Evolutionary conservation across 2,888 invertebrate genomes (phyloP), one percentile per base, ranked within the genome.

Genomic region (Erynnis tages): DNA sequence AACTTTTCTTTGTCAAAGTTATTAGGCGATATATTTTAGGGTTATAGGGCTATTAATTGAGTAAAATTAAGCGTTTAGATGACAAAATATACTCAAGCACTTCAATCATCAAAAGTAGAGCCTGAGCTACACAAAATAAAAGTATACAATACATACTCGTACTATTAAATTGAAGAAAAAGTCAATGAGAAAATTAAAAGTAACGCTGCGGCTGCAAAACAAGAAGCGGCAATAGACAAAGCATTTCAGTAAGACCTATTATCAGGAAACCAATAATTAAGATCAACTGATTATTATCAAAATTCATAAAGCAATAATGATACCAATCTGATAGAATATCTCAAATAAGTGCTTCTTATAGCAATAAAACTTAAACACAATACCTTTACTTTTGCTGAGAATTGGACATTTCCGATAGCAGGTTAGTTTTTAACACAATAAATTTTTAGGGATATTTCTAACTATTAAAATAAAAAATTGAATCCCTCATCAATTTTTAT

Each of bases 331-430:
- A 46, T 53, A 57, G 19, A 38, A 21, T 38, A 21, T 21, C 1
- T 4, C 2, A 7, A 1, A 14, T 14, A 14, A n/a, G 2, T 32
- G 37, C 19, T 13, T 37, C 27, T 29, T 25, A 10, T 4, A 13
- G 3, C n/a, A 10, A n/a, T 16, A 29, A 17, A 52, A 3, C 11
- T 11, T 16, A 29, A 32, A 47, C 58, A 61, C 52, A 49, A 55
- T 78, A 21, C 53, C 71, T 37, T 65, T 11, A 49, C 43, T 23
- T 16, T 44, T 34, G 54, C 47, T 58, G 48, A 52, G 45, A 53
- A 61, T 53, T 66, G 69, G 71, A 69, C 72, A 74, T 75, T 73
- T 62, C 61, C 59, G 50, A 54, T 65, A 62, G 59, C 60, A 68
- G 70, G 78, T 79, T 21, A 45, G 67, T 62, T 10, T 23, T 25